Base-by-base conservation (phyloP, 2,113 vertebrate species). In the Mohoua ochrocephala region DNA sequence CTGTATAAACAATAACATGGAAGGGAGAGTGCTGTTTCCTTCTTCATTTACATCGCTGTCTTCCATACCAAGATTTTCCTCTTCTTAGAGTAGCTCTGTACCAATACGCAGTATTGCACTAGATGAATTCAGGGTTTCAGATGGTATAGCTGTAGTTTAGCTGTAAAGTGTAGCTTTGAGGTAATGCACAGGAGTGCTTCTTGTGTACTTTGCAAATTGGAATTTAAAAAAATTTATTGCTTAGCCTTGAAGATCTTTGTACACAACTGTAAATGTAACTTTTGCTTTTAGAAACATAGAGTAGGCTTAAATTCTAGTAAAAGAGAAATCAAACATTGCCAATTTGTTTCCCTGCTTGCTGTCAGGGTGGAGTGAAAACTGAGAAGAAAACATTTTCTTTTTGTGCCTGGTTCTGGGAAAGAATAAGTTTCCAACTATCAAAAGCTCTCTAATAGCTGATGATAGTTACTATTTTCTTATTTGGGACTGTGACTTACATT, bases 351-450 rank as follows among this genome's bases (percentile, higher is more conserved):
- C 31, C 61, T 90, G 79, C 82, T 91, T 88, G 71, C 39, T 75
- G 16, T 92, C 64, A 60, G 75, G 52, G 37, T 83, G 70, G 35
- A 60, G 60, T 84, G n/a, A 93, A 90, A 93, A 71, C 33, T 89
- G 59, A 83, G 67, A 57, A 81, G 56, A 92, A 93, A 94, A 89
- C 33, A 31, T 80, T 80, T 81, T 84, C 42, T 84, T 93, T 93
- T 68, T 80, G 15, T 93, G 22, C 73, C 19, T 88, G 78, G 12
- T 80, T 93, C 64, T 74, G 56, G 68, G 47, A 88, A 92, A 77
- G 12, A 65, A 3, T 65, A 69, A 73, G 35, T 70, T 93, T 86
- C 67, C 59, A 85, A 7, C 63, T 97, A 92, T 54, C 13, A 74
- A 17, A 89, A 78, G 42, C 84, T 78, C 28, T 84, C 14, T 91